Conservation (phyloP, 1,140 invertebrate species). For the Diachasma alloeum region DNA sequence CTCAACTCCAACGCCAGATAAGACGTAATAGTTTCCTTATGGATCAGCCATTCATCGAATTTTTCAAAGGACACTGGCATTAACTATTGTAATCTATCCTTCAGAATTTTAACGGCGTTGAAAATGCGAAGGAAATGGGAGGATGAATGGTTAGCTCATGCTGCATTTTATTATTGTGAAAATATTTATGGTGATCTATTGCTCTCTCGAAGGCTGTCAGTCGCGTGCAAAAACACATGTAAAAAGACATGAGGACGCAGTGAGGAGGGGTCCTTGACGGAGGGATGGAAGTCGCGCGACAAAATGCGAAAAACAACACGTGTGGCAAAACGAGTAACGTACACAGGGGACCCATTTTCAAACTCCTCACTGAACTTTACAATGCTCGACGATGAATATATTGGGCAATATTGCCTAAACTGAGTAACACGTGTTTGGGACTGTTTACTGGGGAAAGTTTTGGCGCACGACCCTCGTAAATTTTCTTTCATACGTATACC, state of each 20-base stretch:
- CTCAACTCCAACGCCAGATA: not conserved
- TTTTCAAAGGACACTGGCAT: not conserved
- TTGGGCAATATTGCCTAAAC: conserved; percentile 10
- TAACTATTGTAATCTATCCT: not conserved
- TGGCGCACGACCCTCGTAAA: conserved; percentile 38
- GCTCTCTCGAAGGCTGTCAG: not conserved
- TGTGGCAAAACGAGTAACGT: not conserved
- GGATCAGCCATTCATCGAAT: not conserved
- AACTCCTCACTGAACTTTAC: not conserved
- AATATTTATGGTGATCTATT: not conserved
- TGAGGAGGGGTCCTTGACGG: not conserved
- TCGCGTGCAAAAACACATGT: not conserved
- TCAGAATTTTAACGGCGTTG: not conserved
- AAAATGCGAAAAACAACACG: not conserved
- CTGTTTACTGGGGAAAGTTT: not conserved
- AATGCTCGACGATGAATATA: conserved; percentile 24
- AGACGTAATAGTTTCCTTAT: not conserved
- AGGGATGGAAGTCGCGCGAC: not conserved
- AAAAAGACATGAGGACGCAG: not conserved
- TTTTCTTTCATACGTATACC: not conserved
- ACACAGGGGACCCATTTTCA: not conserved
- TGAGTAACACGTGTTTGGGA: conserved; percentile 11
- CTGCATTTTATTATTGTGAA: not conserved
- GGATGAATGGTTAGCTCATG: not conserved
- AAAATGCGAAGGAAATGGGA: not conserved